phyloP scores from a whole-genome alignment of 1,140 invertebrate species.

The Steinernema khuongi region DNA sequence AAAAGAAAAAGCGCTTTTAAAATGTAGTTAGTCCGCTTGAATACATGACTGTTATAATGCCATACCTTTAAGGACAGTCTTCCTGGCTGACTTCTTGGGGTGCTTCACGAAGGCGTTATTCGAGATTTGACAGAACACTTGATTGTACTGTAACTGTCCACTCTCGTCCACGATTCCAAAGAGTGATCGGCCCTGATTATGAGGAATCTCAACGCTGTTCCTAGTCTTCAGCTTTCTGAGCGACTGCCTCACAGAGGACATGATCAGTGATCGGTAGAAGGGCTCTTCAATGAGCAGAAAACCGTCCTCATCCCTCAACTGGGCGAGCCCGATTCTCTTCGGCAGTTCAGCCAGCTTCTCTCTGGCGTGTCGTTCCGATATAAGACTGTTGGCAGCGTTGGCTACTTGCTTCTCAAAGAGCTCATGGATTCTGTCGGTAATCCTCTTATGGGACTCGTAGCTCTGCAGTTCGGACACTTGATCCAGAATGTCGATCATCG shows the following conservation, averaged over 20 bases:
- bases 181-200: constrained; percentile 46
- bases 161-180: constrained; percentile 55
- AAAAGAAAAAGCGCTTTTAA: constrained; percentile 2
- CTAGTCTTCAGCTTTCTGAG: constrained; percentile 43
- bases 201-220: constrained; percentile 46
- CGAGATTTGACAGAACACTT: constrained; percentile 52
- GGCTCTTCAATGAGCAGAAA: constrained; percentile 47
- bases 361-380: neutral
- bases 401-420: constrained; percentile 38
- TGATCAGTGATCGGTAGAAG: constrained; percentile 49
- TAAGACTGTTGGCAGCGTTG: constrained; percentile 15
- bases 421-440: constrained; percentile 38
- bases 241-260: constrained; percentile 30
- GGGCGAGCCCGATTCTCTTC: constrained; percentile 36
- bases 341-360: constrained; percentile 24
- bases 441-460: constrained; percentile 26
- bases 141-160: constrained; percentile 46
- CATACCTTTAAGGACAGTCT: constrained; percentile 30
- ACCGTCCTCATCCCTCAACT: constrained; percentile 36
- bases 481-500: constrained; percentile 44
- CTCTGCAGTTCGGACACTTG: constrained; percentile 34
- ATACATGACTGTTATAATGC: neutral
- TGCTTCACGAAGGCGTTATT: constrained; percentile 22
- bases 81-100: neutral
- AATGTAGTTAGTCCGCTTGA: neutral